Base-by-base conservation (phyloP, 2,113 vertebrate species). In the Daubentonia madagascariensis region DNA sequence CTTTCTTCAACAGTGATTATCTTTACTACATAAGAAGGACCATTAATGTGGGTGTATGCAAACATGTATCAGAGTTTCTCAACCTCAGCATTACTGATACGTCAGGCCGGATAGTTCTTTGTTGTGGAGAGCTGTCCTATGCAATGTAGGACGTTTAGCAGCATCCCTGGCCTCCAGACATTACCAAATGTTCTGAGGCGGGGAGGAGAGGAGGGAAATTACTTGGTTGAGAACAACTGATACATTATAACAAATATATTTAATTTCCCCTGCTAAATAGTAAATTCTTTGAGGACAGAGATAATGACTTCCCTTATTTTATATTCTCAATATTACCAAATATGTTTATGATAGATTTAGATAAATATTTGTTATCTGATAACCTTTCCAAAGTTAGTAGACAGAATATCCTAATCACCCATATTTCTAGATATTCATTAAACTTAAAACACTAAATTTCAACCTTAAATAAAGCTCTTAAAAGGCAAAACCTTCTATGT, bases 401-500 rank as follows among this genome's bases (percentile, higher is more conserved):
- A 86, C 2, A 86, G 22, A 86, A 61, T 17, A 85, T 57, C 6
- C 28, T 89, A 57, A 52, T 0, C 25, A 63, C 72, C 22, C n/a
- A 96, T 40, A 85, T 76, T 95, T 96, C 63, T 96, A 92, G 45
- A 59, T 70, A 89, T 25, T 97, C 65, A 94, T 45, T 63, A 85
- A 94, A 91, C 59, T 37, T 88, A 16, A 89, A 95, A 85, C 28
- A 94, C 17, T 65, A 83, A 85, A 93, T 95, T 97, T 89, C n/a
- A 96, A 79, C 23, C 25, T 40, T 91, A 80, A 72, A 40, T 57
- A 94, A 89, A 88, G 45, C 35, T 91, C 80, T 91, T 91, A 76
- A 97, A 93, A 97, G 23, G 79, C 32, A 94, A 96, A 96, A 97
- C 45, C 13, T 91, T 13, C 32, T 95, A 67, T 84, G 32, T 50